Conservation (phyloP, 2,797 vertebrate species). For the Anguilla anguilla region DNA sequence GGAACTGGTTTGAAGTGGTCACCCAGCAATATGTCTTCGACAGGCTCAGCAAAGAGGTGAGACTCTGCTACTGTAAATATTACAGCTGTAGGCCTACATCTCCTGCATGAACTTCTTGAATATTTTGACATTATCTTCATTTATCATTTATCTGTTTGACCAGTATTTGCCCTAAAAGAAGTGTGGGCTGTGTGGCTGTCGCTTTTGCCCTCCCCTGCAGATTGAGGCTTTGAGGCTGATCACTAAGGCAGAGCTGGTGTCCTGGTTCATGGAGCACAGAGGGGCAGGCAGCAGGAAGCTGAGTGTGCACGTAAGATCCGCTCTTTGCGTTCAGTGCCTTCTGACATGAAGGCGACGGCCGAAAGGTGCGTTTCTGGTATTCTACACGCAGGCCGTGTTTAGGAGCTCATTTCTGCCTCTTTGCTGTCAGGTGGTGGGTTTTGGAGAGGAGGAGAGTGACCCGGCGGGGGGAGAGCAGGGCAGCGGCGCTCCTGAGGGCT, state of each 20-base stretch:
- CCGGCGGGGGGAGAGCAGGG: conserved; percentile 31
- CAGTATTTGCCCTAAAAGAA: not conserved
- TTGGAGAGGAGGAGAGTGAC: conserved; percentile 83
- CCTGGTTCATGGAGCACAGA: conserved; percentile 84
- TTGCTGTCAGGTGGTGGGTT: conserved; percentile 86
- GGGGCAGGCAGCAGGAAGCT: conserved; percentile 79
- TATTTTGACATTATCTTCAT: not conserved
- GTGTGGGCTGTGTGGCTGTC: conserved; percentile 19
- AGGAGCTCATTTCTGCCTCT: not conserved
- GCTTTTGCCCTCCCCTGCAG: conserved; percentile 60
- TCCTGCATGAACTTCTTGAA: not conserved
- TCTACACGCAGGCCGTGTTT: not conserved
- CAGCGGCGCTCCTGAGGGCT: conserved; percentile 49
- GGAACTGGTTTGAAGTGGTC: conserved; percentile 92
- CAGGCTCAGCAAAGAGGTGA: conserved; percentile 88
- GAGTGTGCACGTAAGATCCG: conserved; percentile 87
- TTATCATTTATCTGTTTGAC: conserved; percentile 2
- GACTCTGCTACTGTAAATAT: conserved; percentile 3
- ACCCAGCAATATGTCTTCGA: conserved; percentile 94
- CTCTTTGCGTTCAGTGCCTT: not conserved
- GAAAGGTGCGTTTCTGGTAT: not conserved
- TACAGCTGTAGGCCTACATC: not conserved
- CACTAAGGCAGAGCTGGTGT: conserved; percentile 78
- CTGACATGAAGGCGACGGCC: not conserved
- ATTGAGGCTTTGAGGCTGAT: conserved; percentile 88